Percentiles rank a stretch among this genome's conserved stretches.
phyloP scores from a whole-genome alignment of 2,113 vertebrate species.

The Struthio camelus region DNA sequence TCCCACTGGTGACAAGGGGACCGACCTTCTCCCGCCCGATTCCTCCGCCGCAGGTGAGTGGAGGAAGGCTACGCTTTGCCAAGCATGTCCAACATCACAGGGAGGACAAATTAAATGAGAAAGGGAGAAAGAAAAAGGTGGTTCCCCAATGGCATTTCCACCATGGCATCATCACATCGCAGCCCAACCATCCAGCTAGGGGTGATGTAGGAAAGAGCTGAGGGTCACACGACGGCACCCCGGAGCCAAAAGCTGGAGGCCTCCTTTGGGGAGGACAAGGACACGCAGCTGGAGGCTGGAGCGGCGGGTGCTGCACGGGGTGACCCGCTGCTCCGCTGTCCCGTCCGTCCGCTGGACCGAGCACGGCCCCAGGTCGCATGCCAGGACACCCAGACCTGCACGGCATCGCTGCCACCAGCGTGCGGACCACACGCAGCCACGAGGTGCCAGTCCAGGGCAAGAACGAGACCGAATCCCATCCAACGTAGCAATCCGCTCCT shows the following conservation, averaged over 20 bases:
- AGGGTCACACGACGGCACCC: background rate
- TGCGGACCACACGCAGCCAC: background rate
- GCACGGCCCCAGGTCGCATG: background rate
- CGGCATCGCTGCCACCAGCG: too few species aligned
- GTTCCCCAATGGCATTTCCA: background rate
- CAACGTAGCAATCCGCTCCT: background rate
- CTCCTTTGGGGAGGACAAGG: background rate
- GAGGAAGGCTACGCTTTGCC: background rate
- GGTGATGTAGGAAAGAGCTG: background rate
- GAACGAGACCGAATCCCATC: background rate
- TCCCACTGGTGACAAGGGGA: background rate
- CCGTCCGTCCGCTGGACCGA: background rate
- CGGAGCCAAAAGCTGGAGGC: background rate
- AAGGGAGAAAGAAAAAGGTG: background rate
- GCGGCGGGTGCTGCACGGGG: background rate
- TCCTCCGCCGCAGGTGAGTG: background rate
- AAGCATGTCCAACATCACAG: background rate
- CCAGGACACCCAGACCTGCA: background rate
- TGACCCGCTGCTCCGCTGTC: background rate
- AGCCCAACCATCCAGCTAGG: background rate
- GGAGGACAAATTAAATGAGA: background rate
- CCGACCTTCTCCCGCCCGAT: background rate
- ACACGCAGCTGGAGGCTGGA: background rate
- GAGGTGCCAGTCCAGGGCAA: too few species aligned
- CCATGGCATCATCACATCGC: fast-evolving